Conservation (phyloP, 2,888 invertebrate species). For the Magallana nippona region DNA sequence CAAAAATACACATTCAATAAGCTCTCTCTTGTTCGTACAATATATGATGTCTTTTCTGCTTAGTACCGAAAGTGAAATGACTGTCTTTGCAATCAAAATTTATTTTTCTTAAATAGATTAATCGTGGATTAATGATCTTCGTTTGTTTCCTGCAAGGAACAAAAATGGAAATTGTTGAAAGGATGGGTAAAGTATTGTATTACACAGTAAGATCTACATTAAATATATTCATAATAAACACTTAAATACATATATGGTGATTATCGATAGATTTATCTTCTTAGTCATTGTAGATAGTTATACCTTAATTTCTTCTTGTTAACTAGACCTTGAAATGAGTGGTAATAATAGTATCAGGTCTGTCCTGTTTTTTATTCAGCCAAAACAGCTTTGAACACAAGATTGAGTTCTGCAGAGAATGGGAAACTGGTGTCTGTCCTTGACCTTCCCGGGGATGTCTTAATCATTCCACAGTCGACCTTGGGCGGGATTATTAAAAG, state of each 20-base stretch:
- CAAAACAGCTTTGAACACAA: constrained; percentile 70
- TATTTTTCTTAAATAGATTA: constrained; percentile 66
- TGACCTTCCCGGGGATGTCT: constrained; percentile 79
- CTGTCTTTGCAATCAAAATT: no score
- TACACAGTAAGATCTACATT: not conserved
- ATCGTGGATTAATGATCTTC: constrained; percentile 78
- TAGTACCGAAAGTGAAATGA: no score
- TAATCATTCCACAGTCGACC: constrained; percentile 81
- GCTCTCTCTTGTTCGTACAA: no score
- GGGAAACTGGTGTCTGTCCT: constrained; percentile 74
- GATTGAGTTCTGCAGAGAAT: constrained; percentile 72
- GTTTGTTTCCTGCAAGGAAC: constrained; percentile 80
- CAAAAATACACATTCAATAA: no score
- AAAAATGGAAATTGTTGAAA: constrained; percentile 72
- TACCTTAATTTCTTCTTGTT: no score
- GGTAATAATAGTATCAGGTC: no score
- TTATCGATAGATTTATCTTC: no score
- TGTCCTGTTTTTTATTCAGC: constrained; percentile 59
- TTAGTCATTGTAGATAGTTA: no score
- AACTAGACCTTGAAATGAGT: no score
- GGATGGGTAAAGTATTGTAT: constrained; percentile 71
- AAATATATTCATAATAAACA: no score
- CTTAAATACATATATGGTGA: no score
- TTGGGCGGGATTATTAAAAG: constrained; percentile 80
- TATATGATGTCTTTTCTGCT: no score